Percentiles rank a stretch among this genome's conserved stretches.
phyloP scores from a whole-genome alignment of 2,888 invertebrate species.

The Choristoneura rosaceana region DNA sequence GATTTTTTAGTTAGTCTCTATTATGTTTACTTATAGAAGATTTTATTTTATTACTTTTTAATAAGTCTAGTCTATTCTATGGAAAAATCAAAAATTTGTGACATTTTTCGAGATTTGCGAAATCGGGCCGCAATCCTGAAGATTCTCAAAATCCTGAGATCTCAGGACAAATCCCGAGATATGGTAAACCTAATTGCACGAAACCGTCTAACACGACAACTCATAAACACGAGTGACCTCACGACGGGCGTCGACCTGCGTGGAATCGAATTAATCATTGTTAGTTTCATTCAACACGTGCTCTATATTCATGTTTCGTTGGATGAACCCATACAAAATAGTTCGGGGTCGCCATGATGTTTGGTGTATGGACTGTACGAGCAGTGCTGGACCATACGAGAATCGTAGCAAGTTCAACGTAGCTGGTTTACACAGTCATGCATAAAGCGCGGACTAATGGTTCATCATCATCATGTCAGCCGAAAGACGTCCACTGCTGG shows the following conservation, averaged over 20 bases:
- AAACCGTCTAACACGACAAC: neutral
- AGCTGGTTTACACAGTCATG: too few species aligned
- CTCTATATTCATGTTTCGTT: neutral
- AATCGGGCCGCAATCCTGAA: neutral
- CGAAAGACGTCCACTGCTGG: too few species aligned
- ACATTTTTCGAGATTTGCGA: neutral
- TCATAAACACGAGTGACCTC: constrained; percentile 2
- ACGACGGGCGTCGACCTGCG: constrained; percentile 7
- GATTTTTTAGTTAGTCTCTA: too few species aligned
- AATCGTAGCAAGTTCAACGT: too few species aligned
- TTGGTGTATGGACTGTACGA: neutral
- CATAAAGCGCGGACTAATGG: too few species aligned
- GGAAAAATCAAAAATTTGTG: too few species aligned
- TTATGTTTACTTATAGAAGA: too few species aligned
- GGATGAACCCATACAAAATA: neutral
- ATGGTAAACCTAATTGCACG: neutral
- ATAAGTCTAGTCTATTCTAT: too few species aligned
- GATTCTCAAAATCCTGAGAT: too few species aligned
- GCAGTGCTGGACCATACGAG: neutral
- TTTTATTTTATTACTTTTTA: too few species aligned
- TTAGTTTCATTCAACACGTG: constrained; percentile 14
- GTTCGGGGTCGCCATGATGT: neutral
- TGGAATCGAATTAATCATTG: constrained; percentile 15
- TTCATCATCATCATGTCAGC: too few species aligned
- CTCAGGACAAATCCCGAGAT: too few species aligned